Evolutionary conservation across 2,113 vertebrate species (phyloP).

Genomic region (Catharus fuscescens): DNA sequence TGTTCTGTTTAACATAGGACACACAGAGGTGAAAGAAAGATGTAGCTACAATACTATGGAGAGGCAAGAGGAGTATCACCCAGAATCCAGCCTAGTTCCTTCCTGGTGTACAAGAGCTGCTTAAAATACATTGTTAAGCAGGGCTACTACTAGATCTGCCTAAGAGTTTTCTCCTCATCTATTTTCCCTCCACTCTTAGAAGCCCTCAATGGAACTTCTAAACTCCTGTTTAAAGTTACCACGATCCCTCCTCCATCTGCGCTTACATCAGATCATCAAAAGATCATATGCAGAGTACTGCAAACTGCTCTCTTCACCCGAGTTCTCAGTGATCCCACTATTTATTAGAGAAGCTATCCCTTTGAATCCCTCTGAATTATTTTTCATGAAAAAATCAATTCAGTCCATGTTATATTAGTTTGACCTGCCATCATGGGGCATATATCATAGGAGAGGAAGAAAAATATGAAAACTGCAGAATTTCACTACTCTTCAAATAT

Average conservation of each 20-base stretch:
- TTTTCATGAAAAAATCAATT: neutral
- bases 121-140: neutral
- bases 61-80: neutral
- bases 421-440: neutral
- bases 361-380: neutral
- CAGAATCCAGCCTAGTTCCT: neutral
- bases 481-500: neutral
- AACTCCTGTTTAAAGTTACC: neutral
- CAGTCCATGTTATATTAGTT: neutral
- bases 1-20: neutral
- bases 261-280: neutral
- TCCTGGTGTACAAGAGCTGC: neutral
- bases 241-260: neutral
- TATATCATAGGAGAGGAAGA: neutral
- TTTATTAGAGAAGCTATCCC: neutral
- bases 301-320: neutral
- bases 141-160: neutral
- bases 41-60: rapidly evolving
- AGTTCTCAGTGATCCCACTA: neutral
- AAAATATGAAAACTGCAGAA: neutral
- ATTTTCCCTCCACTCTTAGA: neutral
- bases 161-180: neutral
- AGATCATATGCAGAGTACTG: neutral
- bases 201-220: neutral
- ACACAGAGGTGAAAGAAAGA: neutral